Evolutionary conservation across 2,113 vertebrate genomes (phyloP), one percentile per base, ranked within the genome.

Genomic region (Ptilorrhoa leucosticta): DNA sequence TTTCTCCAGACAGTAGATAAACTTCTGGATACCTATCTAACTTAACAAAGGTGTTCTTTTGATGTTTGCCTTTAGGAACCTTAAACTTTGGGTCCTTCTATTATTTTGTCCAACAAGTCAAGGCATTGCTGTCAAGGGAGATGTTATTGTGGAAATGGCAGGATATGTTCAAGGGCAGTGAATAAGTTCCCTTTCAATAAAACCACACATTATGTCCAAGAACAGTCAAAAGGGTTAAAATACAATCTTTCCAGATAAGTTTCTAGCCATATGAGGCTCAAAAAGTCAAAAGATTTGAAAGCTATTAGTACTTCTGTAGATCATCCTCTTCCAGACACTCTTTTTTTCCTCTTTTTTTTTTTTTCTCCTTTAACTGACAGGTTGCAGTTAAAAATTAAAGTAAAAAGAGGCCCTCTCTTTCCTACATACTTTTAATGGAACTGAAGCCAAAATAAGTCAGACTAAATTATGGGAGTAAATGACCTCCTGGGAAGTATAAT

Each of bases 381-480:
- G 97, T 97, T 98, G 94, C 94, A 94, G 95, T 97, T 98, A 98
- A 98, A 98, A 98, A 98, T 98, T 98, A 97, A 98, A 98, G 97
- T 93, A 97, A 96, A 98, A 97, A 97, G 92, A 96, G 86, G 66
- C 96, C 94, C 91, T 94, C 83, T 97, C 97, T 97, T 97, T 96
- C 91, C 96, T 96, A 93, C 95, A 97, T 96, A 98, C 97, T 97
- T 98, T 97, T 98, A 98, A 98, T 98, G 97, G 97, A 98, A 97
- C 95, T 87, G 97, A 98, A 98, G 97, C 97, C 98, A 98, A 98
- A 98, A 98, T 98, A 98, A 98, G 97, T 98, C 98, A 98, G 97
- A 98, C 97, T 98, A 98, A 98, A 98, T 98, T 98, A 98, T 97
- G 97, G 96, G 96, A 98, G 97, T 97, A 98, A 98, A 98, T 98